phyloP scores from a whole-genome alignment of 2,113 vertebrate species.

The Nannospalax galili region DNA sequence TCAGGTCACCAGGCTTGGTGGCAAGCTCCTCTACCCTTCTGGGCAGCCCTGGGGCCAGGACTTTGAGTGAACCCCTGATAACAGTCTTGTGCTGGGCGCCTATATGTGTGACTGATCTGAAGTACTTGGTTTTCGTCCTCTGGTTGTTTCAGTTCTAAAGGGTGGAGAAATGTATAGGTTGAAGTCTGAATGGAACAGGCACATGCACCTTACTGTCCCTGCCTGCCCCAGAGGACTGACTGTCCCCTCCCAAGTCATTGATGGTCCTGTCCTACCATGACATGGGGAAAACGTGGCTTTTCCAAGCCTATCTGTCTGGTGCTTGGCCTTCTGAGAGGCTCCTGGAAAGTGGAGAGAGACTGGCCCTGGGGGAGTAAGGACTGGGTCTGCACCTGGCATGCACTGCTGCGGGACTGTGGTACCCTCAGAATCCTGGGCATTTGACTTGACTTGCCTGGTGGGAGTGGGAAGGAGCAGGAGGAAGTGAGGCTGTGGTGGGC shows the following conservation, averaged over 20 bases:
- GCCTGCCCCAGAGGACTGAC: background rate
- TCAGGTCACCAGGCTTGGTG: background rate
- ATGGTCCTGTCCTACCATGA: background rate
- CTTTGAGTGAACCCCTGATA: fast-evolving
- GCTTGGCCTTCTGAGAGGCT: background rate
- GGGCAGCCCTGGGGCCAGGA: background rate
- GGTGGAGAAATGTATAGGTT: background rate
- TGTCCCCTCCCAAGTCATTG: background rate
- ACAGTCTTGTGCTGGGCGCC: fast-evolving
- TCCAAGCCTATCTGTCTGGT: background rate
- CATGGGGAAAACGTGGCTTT: background rate
- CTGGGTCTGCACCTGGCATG: background rate
- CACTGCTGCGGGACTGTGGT: too few relatives aligned
- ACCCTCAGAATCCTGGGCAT: background rate
- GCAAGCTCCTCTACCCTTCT: background rate
- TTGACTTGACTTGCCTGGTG: background rate
- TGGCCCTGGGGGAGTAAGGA: background rate
- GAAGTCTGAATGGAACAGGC: fast-evolving
- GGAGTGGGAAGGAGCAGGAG: background rate
- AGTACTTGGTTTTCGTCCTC: background rate
- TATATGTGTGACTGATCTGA: background rate
- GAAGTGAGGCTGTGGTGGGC: fast-evolving
- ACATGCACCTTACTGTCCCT: background rate
- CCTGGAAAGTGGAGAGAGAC: too few relatives aligned
- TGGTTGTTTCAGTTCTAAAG: background rate